These are phyloP conservation scores for Coregonus clupeaformis DNA, from an alignment of 2,113 vertebrate genomes.

Conservation along the genomic window DNA sequence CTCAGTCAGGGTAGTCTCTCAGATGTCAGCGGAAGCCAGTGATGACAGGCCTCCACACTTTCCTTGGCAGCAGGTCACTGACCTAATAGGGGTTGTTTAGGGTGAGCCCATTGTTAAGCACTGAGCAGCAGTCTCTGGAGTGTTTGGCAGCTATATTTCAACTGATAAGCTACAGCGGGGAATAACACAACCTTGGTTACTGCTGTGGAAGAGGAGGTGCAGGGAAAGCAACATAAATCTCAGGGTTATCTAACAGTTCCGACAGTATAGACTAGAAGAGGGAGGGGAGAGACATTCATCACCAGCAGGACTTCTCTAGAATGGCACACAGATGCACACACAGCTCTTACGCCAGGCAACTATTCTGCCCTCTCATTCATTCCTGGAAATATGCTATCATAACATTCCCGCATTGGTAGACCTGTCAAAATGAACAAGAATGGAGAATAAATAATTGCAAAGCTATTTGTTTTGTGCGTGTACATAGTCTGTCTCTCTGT, in stretches of 20 bases:
- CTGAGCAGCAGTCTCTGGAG: slow-evolving; percentile 32
- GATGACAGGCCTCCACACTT: slow-evolving; percentile 43
- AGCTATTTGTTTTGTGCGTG: slow-evolving; percentile 21
- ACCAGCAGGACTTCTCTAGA: slow-evolving; percentile 51
- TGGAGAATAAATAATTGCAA: slow-evolving; percentile 28
- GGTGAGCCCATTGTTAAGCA: slow-evolving; percentile 60
- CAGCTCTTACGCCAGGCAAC: neutral
- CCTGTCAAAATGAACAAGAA: slow-evolving; percentile 26
- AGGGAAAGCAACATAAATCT: slow-evolving; percentile 52
- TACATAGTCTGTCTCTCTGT: slow-evolving; percentile 21
- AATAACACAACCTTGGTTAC: slow-evolving; percentile 33
- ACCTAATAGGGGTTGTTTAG: slow-evolving; percentile 58
- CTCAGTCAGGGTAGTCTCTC: slow-evolving; percentile 39
- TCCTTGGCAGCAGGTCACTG: slow-evolving; percentile 49
- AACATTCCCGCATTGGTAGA: slow-evolving; percentile 40
- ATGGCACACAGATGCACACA: slow-evolving; percentile 42
- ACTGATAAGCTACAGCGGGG: slow-evolving; percentile 50
- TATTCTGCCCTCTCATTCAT: slow-evolving; percentile 29
- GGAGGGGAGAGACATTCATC: slow-evolving; percentile 61
- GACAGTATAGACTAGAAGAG: slow-evolving; percentile 47
- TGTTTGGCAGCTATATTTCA: slow-evolving; percentile 51
- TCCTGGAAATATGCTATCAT: slow-evolving; percentile 25
- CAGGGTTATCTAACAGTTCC: slow-evolving; percentile 63
- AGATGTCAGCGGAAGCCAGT: slow-evolving; percentile 43
- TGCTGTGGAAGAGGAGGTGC: slow-evolving; percentile 30